These are phyloP conservation scores for Andrena hattorfiana DNA, from an alignment of 2,888 invertebrate genomes.

Conservation along the genomic window DNA sequence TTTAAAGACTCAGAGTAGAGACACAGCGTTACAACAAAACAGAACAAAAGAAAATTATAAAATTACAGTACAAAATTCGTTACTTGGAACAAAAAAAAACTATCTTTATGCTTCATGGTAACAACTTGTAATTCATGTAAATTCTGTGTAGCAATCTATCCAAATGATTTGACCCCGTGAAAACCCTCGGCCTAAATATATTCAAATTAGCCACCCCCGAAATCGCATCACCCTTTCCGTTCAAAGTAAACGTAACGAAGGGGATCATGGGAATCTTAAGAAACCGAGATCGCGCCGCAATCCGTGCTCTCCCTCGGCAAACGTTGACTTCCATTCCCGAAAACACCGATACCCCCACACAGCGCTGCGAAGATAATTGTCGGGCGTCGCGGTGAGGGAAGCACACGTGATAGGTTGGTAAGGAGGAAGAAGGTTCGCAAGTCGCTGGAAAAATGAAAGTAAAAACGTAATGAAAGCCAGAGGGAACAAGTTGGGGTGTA, in stretches of 20 bases:
- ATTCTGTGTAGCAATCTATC: neutral
- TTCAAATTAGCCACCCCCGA: neutral
- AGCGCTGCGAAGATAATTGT: constrained; percentile 40
- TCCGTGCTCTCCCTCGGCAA: constrained; percentile 8
- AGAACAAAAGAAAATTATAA: too few species aligned
- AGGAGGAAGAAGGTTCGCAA: constrained; percentile 15
- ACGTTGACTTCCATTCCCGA: neutral
- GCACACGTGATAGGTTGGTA: neutral
- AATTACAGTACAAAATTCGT: neutral
- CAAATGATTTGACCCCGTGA: neutral
- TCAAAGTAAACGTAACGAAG: constrained; percentile 1
- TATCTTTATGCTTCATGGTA: neutral
- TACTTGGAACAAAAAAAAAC: neutral
- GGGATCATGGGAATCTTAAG: constrained; percentile 7
- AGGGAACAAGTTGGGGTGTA: constrained; percentile 21
- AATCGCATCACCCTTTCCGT: neutral
- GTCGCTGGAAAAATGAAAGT: constrained; percentile 17
- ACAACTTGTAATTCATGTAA: too few species aligned
- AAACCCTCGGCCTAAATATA: neutral
- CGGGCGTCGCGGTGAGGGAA: neutral
- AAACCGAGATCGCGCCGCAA: constrained; percentile 5
- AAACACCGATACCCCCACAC: neutral
- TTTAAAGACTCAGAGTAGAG: too few species aligned
- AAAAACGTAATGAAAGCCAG: constrained; percentile 44
- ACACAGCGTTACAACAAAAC: too few species aligned